Evolutionary conservation across 2,888 invertebrate genomes (phyloP).

Genomic region (Heliconius sara): DNA sequence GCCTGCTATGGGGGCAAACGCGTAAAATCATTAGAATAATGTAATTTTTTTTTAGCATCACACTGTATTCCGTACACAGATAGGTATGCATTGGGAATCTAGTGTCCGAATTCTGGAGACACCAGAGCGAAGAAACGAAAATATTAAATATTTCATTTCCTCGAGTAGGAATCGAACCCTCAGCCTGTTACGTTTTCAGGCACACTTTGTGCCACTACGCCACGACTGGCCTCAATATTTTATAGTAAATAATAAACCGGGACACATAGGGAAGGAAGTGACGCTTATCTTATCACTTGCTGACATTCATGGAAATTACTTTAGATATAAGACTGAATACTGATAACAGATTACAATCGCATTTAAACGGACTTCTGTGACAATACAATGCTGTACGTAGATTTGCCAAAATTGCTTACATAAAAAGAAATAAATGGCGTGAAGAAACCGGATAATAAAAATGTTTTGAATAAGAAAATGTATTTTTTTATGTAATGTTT

Average conservation of each 20-base stretch:
- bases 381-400: background rate
- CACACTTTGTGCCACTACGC: too few species aligned
- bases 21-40: too few species aligned
- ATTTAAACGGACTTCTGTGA: background rate
- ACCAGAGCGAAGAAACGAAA: too few species aligned
- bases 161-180: too few species aligned
- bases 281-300: conserved; percentile 18
- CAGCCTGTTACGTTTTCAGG: too few species aligned
- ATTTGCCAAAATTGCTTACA: background rate
- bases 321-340: background rate
- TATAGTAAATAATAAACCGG: background rate
- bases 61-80: too few species aligned
- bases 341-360: conserved; percentile 23
- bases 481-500: background rate
- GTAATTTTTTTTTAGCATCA: too few species aligned
- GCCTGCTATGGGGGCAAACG: too few species aligned
- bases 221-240: too few species aligned
- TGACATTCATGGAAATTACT: conserved; percentile 29
- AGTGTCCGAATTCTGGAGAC: too few species aligned
- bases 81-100: too few species aligned
- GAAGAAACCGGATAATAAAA: background rate
- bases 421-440: background rate
- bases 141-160: too few species aligned
- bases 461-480: background rate
- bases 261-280: conserved; percentile 5